phyloP scores from a whole-genome alignment of 2,888 invertebrate species.

The Rotaria macrura region DNA sequence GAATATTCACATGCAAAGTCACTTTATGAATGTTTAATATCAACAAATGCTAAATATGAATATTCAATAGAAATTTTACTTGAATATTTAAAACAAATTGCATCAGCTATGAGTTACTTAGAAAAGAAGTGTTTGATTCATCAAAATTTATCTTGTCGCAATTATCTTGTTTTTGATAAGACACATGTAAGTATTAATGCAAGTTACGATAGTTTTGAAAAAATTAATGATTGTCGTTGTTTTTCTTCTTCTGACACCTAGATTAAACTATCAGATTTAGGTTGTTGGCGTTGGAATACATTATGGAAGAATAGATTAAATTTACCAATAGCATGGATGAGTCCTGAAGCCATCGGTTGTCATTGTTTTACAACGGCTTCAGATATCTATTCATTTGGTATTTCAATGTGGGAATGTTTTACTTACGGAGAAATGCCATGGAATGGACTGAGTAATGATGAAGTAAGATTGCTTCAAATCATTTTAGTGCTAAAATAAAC shows the following conservation, averaged over 20 bases:
- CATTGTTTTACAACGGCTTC: not conserved
- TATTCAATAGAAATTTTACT: not conserved
- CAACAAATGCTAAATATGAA: not conserved
- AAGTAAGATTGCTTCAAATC: not conserved
- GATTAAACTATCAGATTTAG: not conserved
- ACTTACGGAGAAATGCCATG: not conserved
- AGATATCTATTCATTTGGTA: slow-evolving; percentile 3
- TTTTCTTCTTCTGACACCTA: too few relatives aligned
- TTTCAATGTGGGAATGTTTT: not conserved
- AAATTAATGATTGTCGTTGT: too few relatives aligned
- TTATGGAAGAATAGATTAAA: not conserved
- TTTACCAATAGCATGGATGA: not conserved
- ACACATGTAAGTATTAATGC: slow-evolving; percentile 3
- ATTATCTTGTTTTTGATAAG: not conserved
- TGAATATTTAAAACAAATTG: not conserved
- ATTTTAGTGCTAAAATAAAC: too few relatives aligned
- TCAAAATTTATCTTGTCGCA: not conserved
- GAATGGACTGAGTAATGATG: not conserved
- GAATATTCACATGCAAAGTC: not conserved
- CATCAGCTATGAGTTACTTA: slow-evolving; percentile 2
- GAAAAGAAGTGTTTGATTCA: not conserved
- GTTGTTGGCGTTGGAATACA: not conserved
- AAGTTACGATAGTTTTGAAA: too few relatives aligned
- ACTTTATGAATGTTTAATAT: not conserved
- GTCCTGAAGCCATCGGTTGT: not conserved